Evolutionary conservation across 2,797 vertebrate species (phyloP).

Genomic region (Cirrhinus molitorella): DNA sequence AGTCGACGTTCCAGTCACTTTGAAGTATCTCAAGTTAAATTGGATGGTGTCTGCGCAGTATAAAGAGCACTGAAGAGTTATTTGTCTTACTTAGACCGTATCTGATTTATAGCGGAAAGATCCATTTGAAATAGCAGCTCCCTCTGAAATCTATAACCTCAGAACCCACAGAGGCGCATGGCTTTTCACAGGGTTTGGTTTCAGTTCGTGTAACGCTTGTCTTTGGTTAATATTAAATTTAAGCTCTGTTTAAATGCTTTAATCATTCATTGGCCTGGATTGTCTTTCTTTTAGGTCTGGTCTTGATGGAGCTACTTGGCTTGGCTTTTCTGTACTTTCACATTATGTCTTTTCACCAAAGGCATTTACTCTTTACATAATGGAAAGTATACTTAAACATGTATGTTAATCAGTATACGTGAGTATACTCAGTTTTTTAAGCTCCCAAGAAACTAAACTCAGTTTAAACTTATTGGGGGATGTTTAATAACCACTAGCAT

Average conservation of each 20-base stretch:
- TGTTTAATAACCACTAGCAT: not conserved
- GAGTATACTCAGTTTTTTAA: not conserved
- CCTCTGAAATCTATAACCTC: conserved; percentile 52
- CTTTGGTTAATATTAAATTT: conserved; percentile 55
- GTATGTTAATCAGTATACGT: not conserved
- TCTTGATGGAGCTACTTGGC: conserved; percentile 37
- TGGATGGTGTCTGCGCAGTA: conserved; percentile 62
- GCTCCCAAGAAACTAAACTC: not conserved
- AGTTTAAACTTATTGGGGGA: not conserved
- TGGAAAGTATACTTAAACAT: conserved; percentile 1
- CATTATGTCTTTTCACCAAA: not conserved
- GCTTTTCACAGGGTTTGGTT: conserved; percentile 61
- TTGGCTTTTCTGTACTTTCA: conserved; percentile 18
- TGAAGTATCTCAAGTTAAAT: conserved; percentile 67
- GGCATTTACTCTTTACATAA: not conserved
- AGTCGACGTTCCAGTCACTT: conserved; percentile 47
- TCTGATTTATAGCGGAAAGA: conserved; percentile 61
- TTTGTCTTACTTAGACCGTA: conserved; percentile 54
- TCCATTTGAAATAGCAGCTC: conserved; percentile 53
- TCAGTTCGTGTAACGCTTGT: conserved; percentile 34
- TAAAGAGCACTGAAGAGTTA: conserved; percentile 55
- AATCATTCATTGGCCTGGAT: conserved; percentile 51
- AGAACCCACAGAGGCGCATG: conserved; percentile 29
- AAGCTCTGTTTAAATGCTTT: conserved; percentile 58
- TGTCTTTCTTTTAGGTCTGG: conserved; percentile 54